phyloP scores from a whole-genome alignment of 2,888 invertebrate genomes.

The Shargacucullia verbasci region DNA sequence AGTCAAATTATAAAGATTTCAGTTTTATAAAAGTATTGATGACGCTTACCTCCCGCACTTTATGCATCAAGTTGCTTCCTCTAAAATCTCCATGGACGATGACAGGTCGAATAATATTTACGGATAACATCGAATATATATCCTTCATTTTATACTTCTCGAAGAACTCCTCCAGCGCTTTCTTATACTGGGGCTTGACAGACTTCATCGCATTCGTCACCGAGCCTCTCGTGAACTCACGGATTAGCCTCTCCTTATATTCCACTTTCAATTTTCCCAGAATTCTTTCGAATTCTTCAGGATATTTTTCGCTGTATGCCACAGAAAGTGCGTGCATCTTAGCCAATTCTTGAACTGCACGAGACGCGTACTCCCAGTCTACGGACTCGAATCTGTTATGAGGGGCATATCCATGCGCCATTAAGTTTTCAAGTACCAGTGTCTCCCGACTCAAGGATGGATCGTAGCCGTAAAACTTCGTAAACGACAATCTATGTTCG shows the following conservation, averaged over 20 bases:
- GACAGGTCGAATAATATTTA: conserved; percentile 52
- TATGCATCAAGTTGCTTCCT: conserved; percentile 61
- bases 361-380: conserved; percentile 58
- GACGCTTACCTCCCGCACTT: conserved; percentile 42
- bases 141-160: conserved; percentile 7
- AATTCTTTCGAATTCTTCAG: conserved; percentile 53
- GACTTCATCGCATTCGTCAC: conserved; percentile 30
- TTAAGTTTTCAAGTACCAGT: conserved; percentile 66
- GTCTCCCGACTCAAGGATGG: conserved; percentile 58
- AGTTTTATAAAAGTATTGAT: not conserved
- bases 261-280: not conserved
- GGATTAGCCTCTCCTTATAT: not conserved
- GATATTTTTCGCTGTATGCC: conserved; percentile 61
- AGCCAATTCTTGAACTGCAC: conserved; percentile 62
- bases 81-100: conserved; percentile 59
- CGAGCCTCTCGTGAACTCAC: not conserved
- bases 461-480: conserved; percentile 60
- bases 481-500: conserved; percentile 55
- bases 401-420: conserved; percentile 55
- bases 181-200: conserved; percentile 57
- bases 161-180: conserved; percentile 50
- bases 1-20: no score
- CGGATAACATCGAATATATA: conserved; percentile 34
- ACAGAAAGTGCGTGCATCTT: conserved; percentile 72
- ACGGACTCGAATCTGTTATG: conserved; percentile 63